Evolutionary conservation across 2,888 invertebrate genomes (phyloP).

Genomic region (Selenia dentaria): DNA sequence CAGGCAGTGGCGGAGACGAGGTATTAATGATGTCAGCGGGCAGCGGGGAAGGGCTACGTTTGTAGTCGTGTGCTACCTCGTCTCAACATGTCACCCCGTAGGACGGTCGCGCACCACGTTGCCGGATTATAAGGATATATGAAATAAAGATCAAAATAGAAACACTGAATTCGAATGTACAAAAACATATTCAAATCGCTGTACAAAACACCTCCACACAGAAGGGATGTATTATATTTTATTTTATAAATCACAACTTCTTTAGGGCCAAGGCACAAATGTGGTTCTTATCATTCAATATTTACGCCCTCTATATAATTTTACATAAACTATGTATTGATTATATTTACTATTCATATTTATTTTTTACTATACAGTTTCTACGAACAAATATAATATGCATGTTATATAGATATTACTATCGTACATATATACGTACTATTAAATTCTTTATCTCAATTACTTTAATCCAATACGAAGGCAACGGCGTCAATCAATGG

Average conservation of each 20-base stretch:
- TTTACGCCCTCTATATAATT: slow-evolving; percentile 57
- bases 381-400: slow-evolving; percentile 17
- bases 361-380: slow-evolving; percentile 31
- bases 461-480: slow-evolving; percentile 17
- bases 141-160: slow-evolving; percentile 20
- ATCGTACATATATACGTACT: slow-evolving; percentile 14
- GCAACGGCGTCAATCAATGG: slow-evolving; percentile 3
- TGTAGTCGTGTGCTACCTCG: too few relatives aligned
- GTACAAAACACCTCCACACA: slow-evolving; percentile 38
- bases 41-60: too few relatives aligned
- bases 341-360: neutral
- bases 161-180: slow-evolving; percentile 32
- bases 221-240: slow-evolving; percentile 42
- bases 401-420: slow-evolving; percentile 19
- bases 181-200: slow-evolving; percentile 42
- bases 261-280: slow-evolving; percentile 79
- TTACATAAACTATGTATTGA: slow-evolving; percentile 27
- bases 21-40: too few relatives aligned
- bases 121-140: too few relatives aligned
- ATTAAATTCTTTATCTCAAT: slow-evolving; percentile 23
- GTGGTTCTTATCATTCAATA: slow-evolving; percentile 61
- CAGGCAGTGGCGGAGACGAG: too few relatives aligned
- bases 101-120: too few relatives aligned
- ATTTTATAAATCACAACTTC: slow-evolving; percentile 67
- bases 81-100: too few relatives aligned